A percentile compares a stretch with the other conserved stretches of the same genome.
These are phyloP conservation scores for Platichthys stellatus DNA, from an alignment of 2,113 vertebrate species.

Conservation along the genomic window DNA sequence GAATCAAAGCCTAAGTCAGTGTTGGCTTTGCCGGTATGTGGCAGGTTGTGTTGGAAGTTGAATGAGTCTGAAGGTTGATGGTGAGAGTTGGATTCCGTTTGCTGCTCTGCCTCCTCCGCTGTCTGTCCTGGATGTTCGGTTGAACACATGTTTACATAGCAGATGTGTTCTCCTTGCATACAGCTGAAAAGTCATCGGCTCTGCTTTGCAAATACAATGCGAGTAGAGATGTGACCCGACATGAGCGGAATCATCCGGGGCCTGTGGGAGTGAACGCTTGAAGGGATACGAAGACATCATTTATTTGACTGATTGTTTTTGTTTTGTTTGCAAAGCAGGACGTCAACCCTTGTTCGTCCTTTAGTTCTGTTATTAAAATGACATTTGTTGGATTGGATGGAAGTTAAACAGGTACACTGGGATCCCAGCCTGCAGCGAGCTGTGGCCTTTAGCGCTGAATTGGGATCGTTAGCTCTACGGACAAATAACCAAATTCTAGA, in stretches of 20 bases:
- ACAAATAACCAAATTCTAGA: constrained; percentile 28
- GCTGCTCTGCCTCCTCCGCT: too few species aligned
- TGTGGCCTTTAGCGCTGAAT: constrained; percentile 9
- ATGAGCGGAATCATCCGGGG: constrained; percentile 31
- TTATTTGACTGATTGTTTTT: constrained; percentile 10
- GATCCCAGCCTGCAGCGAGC: not conserved
- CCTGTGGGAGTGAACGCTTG: constrained; percentile 25
- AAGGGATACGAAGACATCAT: constrained; percentile 28
- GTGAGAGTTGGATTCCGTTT: constrained; percentile 25
- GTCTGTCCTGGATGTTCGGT: constrained; percentile 27
- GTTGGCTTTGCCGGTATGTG: constrained; percentile 8
- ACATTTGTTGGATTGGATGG: constrained; percentile 20
- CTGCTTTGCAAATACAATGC: constrained; percentile 56
- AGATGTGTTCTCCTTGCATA: constrained; percentile 70
- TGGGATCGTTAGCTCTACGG: not conserved
- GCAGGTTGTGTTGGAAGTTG: constrained; percentile 33
- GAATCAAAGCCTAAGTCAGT: constrained; percentile 23
- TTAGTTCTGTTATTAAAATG: constrained; percentile 4
- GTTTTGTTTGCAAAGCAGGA: not conserved
- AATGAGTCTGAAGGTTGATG: constrained; percentile 9
- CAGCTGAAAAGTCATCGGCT: constrained; percentile 54
- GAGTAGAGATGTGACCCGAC: constrained; percentile 38
- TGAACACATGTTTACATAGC: constrained; percentile 79
- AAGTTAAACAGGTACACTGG: not conserved
- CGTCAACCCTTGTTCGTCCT: constrained; percentile 15